Evolutionary conservation across 1,140 invertebrate species (phyloP), one percentile per base, ranked within the genome.

Genomic region (Bemisia tabaci): DNA sequence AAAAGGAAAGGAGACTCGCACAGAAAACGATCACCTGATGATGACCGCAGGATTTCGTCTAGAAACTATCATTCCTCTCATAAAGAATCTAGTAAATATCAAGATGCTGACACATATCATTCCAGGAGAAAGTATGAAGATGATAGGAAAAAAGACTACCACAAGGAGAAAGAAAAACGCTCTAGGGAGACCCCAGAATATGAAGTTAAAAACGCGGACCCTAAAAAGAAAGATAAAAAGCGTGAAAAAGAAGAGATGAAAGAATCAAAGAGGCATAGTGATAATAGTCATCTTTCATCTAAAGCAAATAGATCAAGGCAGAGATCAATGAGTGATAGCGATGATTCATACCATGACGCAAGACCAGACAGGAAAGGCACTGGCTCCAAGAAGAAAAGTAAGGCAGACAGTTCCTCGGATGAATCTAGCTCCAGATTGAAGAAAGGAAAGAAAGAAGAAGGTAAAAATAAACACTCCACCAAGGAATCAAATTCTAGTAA

Each of bases 401-500:
- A 26, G 11, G 61, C 61, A 25, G 25, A 66, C 22, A 60, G 59
- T 26, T 26, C 25, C 24, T 66, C 23, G 12, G 39, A 33, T 25
- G 48, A 64, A 48, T 59, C 12, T 23, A 59, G 22, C 12, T 23
- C 33, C 12, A 22, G 60, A 59, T 58, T 2, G 17, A 65, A 65
- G 58, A 22, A 59, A 62, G 65, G 27, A 63, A 2, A 68, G 63
- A 62, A 69, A 59, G 64, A 69, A 59, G 64, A 64, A 33, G 62
- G 58, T 62, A 65, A 67, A 24, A 74, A 60, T 25, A 26, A 64
- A 23, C 12, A 17, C 33, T 48, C 33, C 33, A 9, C 33, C 5
- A 17, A 48, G 5, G 33, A 48, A 5, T 48, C 33, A 48, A 17
- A 48, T 5, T 9, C 33, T 9, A 17, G 17, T 9, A 48, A 17